phyloP scores from a whole-genome alignment of 2,888 invertebrate species.

The Therioaphis trifolii region DNA sequence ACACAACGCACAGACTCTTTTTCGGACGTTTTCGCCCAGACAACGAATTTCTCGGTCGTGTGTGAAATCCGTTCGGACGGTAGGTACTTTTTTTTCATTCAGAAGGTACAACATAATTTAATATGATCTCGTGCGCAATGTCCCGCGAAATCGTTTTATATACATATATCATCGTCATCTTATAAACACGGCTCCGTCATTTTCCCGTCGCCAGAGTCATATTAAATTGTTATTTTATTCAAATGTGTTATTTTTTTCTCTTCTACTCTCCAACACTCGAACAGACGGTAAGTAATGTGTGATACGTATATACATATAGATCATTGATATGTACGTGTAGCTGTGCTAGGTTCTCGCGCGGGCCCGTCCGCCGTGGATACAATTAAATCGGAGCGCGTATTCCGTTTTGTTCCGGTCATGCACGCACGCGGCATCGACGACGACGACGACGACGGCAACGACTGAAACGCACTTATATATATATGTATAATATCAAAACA shows the following conservation, averaged over 20 bases:
- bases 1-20: too few species aligned
- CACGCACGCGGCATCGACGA: not conserved
- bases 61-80: not conserved
- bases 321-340: too few species aligned
- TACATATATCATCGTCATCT: not conserved
- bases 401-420: slow-evolving; percentile 52
- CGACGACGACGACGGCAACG: not conserved
- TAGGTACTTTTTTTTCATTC: not conserved
- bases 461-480: not conserved
- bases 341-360: not conserved
- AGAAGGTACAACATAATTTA: not conserved
- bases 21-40: too few species aligned
- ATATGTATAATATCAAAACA: not conserved
- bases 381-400: not conserved
- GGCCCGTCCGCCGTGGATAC: not conserved
- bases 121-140: not conserved
- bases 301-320: too few species aligned
- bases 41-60: not conserved
- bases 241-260: not conserved
- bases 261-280: not conserved
- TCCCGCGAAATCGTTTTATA: slow-evolving; percentile 33
- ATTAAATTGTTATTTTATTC: not conserved
- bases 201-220: not conserved
- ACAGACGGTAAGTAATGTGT: not conserved
- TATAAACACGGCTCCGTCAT: not conserved